Evolutionary conservation across 35 echinoderm and acorn worm species (phyloP).

Genomic region (Ptychodera flava): DNA sequence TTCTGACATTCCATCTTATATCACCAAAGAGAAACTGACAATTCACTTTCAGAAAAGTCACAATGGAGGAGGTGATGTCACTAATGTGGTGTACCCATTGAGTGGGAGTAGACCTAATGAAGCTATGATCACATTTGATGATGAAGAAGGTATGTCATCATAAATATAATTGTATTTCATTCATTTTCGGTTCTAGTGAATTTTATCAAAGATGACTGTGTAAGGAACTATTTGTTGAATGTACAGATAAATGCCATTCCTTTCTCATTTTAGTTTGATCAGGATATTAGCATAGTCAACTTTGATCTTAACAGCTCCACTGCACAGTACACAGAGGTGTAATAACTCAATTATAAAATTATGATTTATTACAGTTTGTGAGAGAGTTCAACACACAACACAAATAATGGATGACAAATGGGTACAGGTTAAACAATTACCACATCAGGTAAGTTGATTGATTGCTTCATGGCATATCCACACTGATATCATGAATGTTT

Average conservation of each 20-base stretch:
- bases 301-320: no score
- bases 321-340: no score
- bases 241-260: no score
- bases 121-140: not conserved
- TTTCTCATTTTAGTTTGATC: no score
- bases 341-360: no score
- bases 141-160: not conserved
- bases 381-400: not conserved
- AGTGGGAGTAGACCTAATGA: not conserved
- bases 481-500: no score
- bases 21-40: not conserved
- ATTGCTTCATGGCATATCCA: no score
- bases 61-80: not conserved
- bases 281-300: no score
- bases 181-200: no score
- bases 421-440: not conserved
- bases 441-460: not conserved
- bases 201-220: no score
- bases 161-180: no score
- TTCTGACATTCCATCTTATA: not conserved
- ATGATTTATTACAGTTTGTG: not conserved
- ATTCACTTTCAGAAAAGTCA: not conserved
- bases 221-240: no score
- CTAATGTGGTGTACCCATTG: not conserved
- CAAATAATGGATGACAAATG: not conserved